Evolutionary conservation across 2,113 vertebrate species (phyloP).

Genomic region (Nothocercus nigrocapillus): DNA sequence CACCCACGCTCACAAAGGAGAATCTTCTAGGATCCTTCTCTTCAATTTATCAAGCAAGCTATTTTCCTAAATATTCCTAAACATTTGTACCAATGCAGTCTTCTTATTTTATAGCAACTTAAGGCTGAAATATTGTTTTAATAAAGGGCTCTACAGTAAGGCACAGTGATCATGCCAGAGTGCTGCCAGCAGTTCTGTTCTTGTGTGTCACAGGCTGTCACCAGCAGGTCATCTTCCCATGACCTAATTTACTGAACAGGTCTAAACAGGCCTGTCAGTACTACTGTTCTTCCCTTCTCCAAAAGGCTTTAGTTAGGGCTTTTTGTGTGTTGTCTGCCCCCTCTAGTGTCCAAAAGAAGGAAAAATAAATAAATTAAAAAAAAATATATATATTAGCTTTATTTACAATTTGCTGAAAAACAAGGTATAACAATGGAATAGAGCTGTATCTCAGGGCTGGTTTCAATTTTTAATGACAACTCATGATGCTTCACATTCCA

Average conservation of each 20-base stretch:
- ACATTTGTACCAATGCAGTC: not conserved
- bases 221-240: constrained; percentile 10
- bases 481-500: not conserved
- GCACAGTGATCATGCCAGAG: not conserved
- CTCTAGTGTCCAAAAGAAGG: constrained; percentile 21
- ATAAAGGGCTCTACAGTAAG: not conserved
- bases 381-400: not conserved
- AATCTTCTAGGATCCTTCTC: not conserved
- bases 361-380: not conserved
- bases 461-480: not conserved
- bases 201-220: not conserved
- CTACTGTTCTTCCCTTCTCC: not conserved
- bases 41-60: not conserved
- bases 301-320: not conserved
- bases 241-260: not conserved
- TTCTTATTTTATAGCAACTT: not conserved
- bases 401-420: not conserved
- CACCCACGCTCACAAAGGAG: not conserved
- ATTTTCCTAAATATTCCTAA: not conserved
- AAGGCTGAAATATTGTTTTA: not conserved
- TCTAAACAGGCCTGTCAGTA: not conserved
- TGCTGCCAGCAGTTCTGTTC: not conserved
- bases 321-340: constrained; percentile 32
- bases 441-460: not conserved
- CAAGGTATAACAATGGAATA: not conserved